Evolutionary conservation across 2,888 invertebrate genomes (phyloP), one percentile per base, ranked within the genome.

Genomic region (Imbricaverruca yamaguchii): DNA sequence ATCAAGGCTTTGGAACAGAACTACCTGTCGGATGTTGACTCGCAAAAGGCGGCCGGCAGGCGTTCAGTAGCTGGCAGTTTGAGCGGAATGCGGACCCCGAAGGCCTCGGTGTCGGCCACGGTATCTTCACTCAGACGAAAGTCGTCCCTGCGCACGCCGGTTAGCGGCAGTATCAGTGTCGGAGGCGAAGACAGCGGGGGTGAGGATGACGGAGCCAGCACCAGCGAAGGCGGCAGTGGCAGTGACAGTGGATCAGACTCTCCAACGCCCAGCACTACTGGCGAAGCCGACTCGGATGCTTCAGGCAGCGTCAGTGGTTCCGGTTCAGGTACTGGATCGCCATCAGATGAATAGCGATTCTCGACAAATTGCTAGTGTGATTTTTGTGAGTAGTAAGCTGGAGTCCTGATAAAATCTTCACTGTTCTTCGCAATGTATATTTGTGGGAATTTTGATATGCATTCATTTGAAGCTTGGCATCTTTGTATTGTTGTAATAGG

Each of bases 161-260:
- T 13, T 6, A 39, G 39, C 4, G 74, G 53, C 53, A 55, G 53
- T 55, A 7, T 55, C 11, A 55, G 55, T 55, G 74, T 23, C 6
- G 21, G 21, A 53, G 74, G 74, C 8, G 74, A 74, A 18, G 74
- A 74, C 74, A 53, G 74, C 55, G 74, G 74, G 15, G 74, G 74
- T 53, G 74, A 74, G 21, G 55, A 21, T 2, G 74, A 2, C 18
- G 10, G 55, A 10, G 74, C 18, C 74, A 55, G 74, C 21, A 55
- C 21, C 53, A 74, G 74, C 21, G 55, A 11, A 10, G 21, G 53
- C 10, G 74, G 74, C 21, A 74, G 74, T 13, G 55, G 53, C 53
- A 74, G 74, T 23, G 74, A 10, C 2, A 55, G 74, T 18, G 55
- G 21, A 9, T 21, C 55, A 21, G 21, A 10, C 55, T 65, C 65